Conservation (phyloP, 2,888 invertebrate species). For the Masnerella sp. region DNA sequence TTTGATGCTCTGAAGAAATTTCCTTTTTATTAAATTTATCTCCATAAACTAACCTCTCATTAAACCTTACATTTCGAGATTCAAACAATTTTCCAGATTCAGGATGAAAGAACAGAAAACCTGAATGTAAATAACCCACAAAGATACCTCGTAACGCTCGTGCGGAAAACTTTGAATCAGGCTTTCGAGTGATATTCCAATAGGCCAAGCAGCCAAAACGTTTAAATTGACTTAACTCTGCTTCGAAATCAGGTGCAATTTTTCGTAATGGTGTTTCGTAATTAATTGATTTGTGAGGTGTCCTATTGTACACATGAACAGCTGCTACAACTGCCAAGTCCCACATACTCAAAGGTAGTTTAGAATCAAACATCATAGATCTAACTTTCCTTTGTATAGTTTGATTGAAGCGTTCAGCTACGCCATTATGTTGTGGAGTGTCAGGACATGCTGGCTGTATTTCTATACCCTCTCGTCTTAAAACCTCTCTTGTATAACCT, state of each 20-base stretch:
- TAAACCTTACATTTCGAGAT: neutral
- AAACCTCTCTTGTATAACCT: constrained; percentile 1
- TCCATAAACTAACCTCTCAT: neutral
- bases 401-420: too few species aligned
- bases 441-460: too few species aligned
- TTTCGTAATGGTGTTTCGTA: neutral
- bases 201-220: neutral
- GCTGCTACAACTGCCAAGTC: too few species aligned
- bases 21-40: neutral
- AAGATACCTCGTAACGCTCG: neutral
- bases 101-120: too few species aligned
- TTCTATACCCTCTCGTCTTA: neutral
- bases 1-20: neutral
- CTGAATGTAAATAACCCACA: neutral
- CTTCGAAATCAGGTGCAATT: neutral
- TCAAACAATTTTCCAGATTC: neutral
- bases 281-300: too few species aligned
- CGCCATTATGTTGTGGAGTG: too few species aligned
- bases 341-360: too few species aligned
- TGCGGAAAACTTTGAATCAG: too few species aligned
- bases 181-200: too few species aligned
- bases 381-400: too few species aligned
- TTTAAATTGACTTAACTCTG: neutral
- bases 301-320: too few species aligned
- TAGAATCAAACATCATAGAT: too few species aligned